Conservation (phyloP, 2,888 invertebrate species). For the Macrosiphum euphorbiae region DNA sequence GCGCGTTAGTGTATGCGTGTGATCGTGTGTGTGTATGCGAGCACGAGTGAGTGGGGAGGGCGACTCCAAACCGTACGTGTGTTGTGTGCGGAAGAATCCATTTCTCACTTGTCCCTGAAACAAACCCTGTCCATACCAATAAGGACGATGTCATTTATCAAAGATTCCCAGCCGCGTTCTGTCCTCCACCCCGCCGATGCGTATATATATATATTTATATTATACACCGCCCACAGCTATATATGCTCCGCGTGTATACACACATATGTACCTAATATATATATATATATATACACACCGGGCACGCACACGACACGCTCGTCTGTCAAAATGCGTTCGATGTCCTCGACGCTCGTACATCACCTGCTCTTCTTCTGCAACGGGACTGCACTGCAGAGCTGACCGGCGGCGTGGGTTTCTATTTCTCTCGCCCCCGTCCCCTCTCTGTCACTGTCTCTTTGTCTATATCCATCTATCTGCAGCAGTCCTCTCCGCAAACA, state of each 20-base stretch:
- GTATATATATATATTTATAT: slow-evolving; percentile 3
- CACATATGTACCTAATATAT: not conserved
- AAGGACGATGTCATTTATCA: slow-evolving; percentile 65
- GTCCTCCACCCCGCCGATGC: not conserved
- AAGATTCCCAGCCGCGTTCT: slow-evolving; percentile 57
- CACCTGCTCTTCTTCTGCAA: slow-evolving; percentile 43
- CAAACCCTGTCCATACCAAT: slow-evolving; percentile 65
- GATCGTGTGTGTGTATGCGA: not conserved
- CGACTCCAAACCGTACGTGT: slow-evolving; percentile 57
- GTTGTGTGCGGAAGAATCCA: slow-evolving; percentile 64
- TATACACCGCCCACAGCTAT: not conserved
- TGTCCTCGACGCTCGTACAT: slow-evolving; percentile 59
- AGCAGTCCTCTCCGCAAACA: slow-evolving; percentile 31
- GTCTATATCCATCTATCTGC: not conserved
- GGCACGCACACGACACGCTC: not conserved
- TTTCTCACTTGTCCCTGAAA: slow-evolving; percentile 65
- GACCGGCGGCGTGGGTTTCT: not conserved
- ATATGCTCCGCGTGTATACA: not conserved
- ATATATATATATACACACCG: not conserved
- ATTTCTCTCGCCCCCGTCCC: too few species aligned
- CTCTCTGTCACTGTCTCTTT: not conserved
- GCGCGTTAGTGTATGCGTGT: not conserved
- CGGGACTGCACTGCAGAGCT: not conserved
- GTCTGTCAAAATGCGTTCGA: slow-evolving; percentile 64
- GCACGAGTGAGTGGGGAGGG: not conserved